Conservation (phyloP, 35 echinoderm and acorn worm species). For the Ophiothrix spiculata region DNA sequence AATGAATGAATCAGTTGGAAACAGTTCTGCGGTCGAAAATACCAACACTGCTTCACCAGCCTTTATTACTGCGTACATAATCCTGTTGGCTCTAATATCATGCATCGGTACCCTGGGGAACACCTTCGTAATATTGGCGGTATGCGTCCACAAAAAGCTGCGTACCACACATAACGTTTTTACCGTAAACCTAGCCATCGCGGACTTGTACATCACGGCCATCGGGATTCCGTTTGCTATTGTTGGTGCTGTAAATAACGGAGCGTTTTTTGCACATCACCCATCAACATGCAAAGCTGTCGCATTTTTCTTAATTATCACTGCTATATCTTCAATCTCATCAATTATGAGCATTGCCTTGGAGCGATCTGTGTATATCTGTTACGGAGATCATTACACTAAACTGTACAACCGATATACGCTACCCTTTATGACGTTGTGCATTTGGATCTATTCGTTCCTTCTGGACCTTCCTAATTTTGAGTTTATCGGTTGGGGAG, state of each 20-base stretch:
- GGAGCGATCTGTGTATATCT: too few species aligned
- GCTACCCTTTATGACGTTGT: not conserved
- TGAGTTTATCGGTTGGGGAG: not conserved
- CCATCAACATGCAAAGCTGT: not conserved
- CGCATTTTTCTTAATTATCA: not conserved
- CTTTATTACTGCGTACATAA: too few species aligned
- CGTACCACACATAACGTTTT: conserved; percentile 55
- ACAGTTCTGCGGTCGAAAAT: too few species aligned
- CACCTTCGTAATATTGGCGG: conserved; percentile 45
- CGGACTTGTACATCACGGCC: conserved; percentile 28
- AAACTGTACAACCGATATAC: not conserved
- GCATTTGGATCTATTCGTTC: not conserved
- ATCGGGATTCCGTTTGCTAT: conserved; percentile 14
- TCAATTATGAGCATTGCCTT: not conserved
- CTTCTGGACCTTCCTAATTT: not conserved
- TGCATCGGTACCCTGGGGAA: conserved; percentile 59
- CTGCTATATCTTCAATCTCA: not conserved
- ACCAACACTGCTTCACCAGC: too few species aligned
- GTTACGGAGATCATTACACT: not conserved
- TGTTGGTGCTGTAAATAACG: not conserved
- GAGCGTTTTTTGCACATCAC: not conserved
- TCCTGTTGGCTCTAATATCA: too few species aligned
- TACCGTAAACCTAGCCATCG: conserved; percentile 39
- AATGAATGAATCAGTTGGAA: too few species aligned
- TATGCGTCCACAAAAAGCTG: conserved; percentile 21